Conservation (phyloP, 2,888 invertebrate species). For the Hypselothyrea guttata region DNA sequence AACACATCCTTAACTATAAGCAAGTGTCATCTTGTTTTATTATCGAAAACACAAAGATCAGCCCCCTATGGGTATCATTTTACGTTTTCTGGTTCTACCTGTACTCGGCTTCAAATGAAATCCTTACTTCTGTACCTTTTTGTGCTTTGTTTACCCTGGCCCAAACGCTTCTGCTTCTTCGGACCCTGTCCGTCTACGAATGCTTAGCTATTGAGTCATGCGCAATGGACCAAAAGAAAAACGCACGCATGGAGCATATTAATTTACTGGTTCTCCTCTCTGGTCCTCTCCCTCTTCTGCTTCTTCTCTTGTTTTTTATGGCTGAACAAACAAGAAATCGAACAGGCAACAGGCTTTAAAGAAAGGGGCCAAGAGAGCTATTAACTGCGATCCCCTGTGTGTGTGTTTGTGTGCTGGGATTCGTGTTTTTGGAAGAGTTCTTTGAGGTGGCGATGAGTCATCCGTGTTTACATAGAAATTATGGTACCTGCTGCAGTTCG, state of each 20-base stretch:
- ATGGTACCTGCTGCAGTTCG: slow-evolving; percentile 73
- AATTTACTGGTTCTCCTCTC: slow-evolving; percentile 62
- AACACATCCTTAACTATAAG: not conserved
- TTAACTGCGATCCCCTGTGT: no score
- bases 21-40: slow-evolving; percentile 9
- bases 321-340: slow-evolving; percentile 55
- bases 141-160: slow-evolving; percentile 37
- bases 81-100: slow-evolving; percentile 15
- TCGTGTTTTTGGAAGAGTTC: slow-evolving; percentile 40
- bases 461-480: slow-evolving; percentile 70
- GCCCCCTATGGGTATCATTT: not conserved
- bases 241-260: slow-evolving; percentile 64
- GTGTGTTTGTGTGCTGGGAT: slow-evolving; percentile 23
- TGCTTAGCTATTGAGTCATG: slow-evolving; percentile 57
- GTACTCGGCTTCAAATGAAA: slow-evolving; percentile 32
- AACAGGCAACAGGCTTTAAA: slow-evolving; percentile 31
- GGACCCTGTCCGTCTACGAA: slow-evolving; percentile 59
- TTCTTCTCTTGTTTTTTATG: slow-evolving; percentile 18
- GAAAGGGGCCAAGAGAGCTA: slow-evolving; percentile 7
- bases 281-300: not conserved
- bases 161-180: slow-evolving; percentile 11
- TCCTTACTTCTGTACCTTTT: slow-evolving; percentile 17
- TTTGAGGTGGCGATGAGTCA: slow-evolving; percentile 54
- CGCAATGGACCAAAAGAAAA: slow-evolving; percentile 72
- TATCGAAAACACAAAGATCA: not conserved